phyloP scores from a whole-genome alignment of 2,888 invertebrate genomes.

The Spilarctia lutea region DNA sequence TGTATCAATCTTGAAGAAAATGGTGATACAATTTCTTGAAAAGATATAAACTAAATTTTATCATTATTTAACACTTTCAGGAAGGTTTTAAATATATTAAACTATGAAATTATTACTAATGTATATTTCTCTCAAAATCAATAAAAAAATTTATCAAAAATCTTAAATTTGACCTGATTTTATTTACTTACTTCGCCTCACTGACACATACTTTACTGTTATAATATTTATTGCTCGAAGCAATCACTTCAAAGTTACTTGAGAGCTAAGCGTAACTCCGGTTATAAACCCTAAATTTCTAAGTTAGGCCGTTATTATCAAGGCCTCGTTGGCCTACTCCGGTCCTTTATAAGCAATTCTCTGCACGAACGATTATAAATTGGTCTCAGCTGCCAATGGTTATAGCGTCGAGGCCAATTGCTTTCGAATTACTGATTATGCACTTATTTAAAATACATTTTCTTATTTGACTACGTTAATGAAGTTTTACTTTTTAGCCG shows the following conservation, averaged over 20 bases:
- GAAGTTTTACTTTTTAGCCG: neutral
- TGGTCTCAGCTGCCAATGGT: slow-evolving; percentile 40
- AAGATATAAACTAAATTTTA: too few species aligned
- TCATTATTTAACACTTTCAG: too few species aligned
- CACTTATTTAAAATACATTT: slow-evolving; percentile 13
- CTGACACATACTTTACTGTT: neutral
- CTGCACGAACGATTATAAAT: slow-evolving; percentile 34
- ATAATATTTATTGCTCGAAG: slow-evolving; percentile 1
- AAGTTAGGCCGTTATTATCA: slow-evolving; percentile 18
- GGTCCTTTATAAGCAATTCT: slow-evolving; percentile 34
- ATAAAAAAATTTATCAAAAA: too few species aligned
- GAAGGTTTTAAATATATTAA: too few species aligned
- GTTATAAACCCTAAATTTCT: slow-evolving; percentile 15
- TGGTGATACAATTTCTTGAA: too few species aligned
- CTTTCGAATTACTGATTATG: slow-evolving; percentile 19
- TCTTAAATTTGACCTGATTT: too few species aligned
- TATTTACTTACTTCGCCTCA: neutral
- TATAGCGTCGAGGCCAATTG: slow-evolving; percentile 19
- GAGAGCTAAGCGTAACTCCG: slow-evolving; percentile 15
- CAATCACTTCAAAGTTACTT: slow-evolving; percentile 7
- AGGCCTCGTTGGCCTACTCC: slow-evolving; percentile 11
- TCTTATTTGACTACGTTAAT: neutral
- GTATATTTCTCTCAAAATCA: too few species aligned
- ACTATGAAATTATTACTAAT: too few species aligned
- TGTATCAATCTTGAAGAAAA: too few species aligned